Conservation (phyloP, 35 echinoderm and acorn worm genomes). For the Strongylocentrotus purpuratus region DNA sequence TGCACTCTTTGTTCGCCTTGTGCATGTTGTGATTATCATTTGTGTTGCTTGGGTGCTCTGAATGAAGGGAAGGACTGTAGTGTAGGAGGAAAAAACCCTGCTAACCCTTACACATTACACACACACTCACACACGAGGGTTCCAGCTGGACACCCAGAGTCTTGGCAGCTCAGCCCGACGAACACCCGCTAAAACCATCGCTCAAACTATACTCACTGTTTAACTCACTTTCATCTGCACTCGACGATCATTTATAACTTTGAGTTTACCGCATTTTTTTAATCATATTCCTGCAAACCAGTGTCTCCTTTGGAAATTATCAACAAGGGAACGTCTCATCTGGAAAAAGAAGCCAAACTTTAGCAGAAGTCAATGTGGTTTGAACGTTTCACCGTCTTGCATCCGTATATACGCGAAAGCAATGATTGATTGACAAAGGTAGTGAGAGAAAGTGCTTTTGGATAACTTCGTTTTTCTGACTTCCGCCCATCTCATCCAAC, state of each 20-base stretch:
- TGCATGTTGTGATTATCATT: constrained; percentile 51
- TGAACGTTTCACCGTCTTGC: neutral
- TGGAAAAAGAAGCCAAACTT: neutral
- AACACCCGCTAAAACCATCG: constrained; percentile 30
- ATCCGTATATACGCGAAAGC: neutral
- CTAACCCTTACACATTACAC: neutral
- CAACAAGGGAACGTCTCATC: neutral
- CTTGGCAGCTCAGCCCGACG: neutral
- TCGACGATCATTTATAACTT: neutral
- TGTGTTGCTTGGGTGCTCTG: constrained; percentile 39
- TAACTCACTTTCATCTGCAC: neutral
- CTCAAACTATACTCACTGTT: neutral
- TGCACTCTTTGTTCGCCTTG: constrained; percentile 20
- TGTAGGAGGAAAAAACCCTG: neutral
- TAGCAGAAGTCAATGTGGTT: neutral
- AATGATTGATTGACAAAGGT: neutral
- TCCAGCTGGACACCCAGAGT: neutral
- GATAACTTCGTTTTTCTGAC: neutral
- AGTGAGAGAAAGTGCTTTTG: neutral
- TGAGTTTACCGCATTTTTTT: neutral
- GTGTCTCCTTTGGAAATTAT: neutral
- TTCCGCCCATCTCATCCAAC: neutral
- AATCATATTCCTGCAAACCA: neutral
- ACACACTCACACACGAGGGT: neutral
- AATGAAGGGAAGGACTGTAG: neutral